A percentile compares a stretch with the other conserved stretches of the same genome.
phyloP scores from a whole-genome alignment of 1,140 invertebrate genomes.

The Brachionus paranguensis region DNA sequence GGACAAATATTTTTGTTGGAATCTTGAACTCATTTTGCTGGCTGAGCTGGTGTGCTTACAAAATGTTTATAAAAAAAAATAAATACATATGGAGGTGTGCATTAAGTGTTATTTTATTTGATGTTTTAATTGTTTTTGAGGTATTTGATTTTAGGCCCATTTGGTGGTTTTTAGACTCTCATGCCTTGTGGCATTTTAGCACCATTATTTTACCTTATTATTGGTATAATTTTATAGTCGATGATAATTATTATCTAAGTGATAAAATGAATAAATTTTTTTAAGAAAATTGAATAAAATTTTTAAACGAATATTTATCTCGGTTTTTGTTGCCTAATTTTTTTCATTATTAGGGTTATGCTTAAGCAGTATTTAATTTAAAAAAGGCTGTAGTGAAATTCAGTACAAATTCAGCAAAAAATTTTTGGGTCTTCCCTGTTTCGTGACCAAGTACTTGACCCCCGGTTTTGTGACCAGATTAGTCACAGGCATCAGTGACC shows the following conservation, averaged over 20 bases:
- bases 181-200: constrained; percentile 38
- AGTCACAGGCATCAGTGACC: no score
- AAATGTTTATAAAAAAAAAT: background rate
- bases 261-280: background rate
- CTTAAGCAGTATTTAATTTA: no score
- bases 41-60: background rate
- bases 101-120: background rate
- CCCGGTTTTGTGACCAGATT: no score
- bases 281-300: background rate
- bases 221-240: constrained; percentile 40
- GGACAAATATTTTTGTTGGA: constrained; percentile 14
- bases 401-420: background rate
- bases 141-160: constrained; percentile 39
- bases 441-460: no score
- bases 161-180: constrained; percentile 26
- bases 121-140: constrained; percentile 8
- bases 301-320: background rate
- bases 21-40: constrained; percentile 13
- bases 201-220: constrained; percentile 34
- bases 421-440: no score
- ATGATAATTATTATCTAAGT: constrained; percentile 8
- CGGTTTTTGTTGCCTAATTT: background rate
- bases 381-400: no score
- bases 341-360: background rate
- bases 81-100: constrained; percentile 34